A percentile compares a stretch with the other conserved stretches of the same genome.
phyloP scores from a whole-genome alignment of 2,888 invertebrate species.

The Xestia xanthographa region DNA sequence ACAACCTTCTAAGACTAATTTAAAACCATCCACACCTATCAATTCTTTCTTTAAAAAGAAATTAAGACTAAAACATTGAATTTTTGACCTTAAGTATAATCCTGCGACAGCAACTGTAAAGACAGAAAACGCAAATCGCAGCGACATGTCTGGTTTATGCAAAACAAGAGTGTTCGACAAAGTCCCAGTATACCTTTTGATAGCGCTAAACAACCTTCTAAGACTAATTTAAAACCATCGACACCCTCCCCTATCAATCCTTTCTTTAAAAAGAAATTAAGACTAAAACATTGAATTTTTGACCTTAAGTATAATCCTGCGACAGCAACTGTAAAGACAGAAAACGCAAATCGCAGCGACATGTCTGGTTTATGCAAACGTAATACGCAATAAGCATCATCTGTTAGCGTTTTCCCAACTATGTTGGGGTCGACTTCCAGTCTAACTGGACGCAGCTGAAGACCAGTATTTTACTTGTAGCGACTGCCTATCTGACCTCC shows the following conservation, averaged over 20 bases:
- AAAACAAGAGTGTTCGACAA: constrained; percentile 92
- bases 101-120: not conserved
- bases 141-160: no score
- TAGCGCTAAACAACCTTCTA: constrained; percentile 92
- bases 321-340: not conserved
- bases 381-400: not conserved
- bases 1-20: constrained; percentile 93
- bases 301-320: not conserved
- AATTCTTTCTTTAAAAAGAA: constrained; percentile 94
- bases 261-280: constrained; percentile 92
- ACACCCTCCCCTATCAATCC: constrained; percentile 94
- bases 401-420: not conserved
- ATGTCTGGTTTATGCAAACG: not conserved
- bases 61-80: constrained; percentile 69
- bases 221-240: constrained; percentile 93
- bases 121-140: not conserved
- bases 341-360: not conserved
- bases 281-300: constrained; percentile 61
- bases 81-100: not conserved
- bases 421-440: not conserved
- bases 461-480: not conserved
- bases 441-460: not conserved
- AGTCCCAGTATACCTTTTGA: constrained; percentile 95
- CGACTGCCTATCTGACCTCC: not conserved
- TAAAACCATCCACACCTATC: constrained; percentile 93